These are phyloP conservation scores for Onychostoma macrolepis DNA, from an alignment of 2,113 vertebrate genomes.

Conservation along the genomic window DNA sequence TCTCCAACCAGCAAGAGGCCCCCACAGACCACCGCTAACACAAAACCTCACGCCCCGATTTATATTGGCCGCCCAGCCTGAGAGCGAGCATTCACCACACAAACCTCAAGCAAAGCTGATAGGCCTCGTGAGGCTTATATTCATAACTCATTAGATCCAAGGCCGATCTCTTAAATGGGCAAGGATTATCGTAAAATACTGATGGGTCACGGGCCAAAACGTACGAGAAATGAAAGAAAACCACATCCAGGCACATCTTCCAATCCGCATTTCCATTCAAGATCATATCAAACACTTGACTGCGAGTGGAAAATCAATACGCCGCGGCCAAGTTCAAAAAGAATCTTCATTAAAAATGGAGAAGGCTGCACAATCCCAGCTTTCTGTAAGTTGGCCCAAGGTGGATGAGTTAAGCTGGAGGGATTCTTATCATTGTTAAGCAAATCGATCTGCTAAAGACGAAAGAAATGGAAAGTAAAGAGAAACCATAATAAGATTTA, in stretches of 20 bases:
- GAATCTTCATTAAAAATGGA: constrained; percentile 70
- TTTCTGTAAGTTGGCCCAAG: constrained; percentile 51
- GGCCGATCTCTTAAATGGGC: constrained; percentile 65
- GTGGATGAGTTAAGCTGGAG: constrained; percentile 58
- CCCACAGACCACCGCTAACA: constrained; percentile 56
- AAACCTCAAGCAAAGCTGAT: constrained; percentile 55
- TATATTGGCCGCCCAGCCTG: constrained; percentile 44
- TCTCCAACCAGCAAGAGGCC: constrained; percentile 54
- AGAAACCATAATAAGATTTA: constrained; percentile 51
- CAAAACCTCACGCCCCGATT: constrained; percentile 61
- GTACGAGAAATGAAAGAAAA: constrained; percentile 52
- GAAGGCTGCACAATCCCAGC: constrained; percentile 52
- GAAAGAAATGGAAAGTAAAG: constrained; percentile 12
- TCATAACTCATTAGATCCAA: constrained; percentile 59
- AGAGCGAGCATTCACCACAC: constrained; percentile 20
- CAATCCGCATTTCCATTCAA: constrained; percentile 55
- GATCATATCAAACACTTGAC: constrained; percentile 67
- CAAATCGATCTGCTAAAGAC: constrained; percentile 63
- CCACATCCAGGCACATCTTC: constrained; percentile 45
- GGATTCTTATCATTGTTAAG: constrained; percentile 68
- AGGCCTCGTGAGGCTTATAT: constrained; percentile 39
- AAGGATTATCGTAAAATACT: constrained; percentile 62
- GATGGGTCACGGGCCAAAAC: constrained; percentile 57
- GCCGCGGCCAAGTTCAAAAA: constrained; percentile 64
- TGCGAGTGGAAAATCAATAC: constrained; percentile 69